These are phyloP conservation scores for Stenchaetothrips biformis DNA, from an alignment of 2,888 invertebrate genomes.

Conservation along the genomic window DNA sequence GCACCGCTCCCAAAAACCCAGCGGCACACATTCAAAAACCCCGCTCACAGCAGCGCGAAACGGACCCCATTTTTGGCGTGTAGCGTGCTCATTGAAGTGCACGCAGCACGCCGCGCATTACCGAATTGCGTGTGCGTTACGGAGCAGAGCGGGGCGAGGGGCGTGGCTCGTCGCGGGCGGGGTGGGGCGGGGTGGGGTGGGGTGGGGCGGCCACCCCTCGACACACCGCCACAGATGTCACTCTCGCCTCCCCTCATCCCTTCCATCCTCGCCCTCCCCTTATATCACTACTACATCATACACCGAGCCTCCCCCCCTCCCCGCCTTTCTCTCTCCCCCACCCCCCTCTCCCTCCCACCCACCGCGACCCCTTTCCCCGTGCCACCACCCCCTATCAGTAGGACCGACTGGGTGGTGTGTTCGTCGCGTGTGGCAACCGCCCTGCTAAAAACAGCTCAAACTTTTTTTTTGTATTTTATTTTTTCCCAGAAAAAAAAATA, in stretches of 20 bases:
- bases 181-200: background rate
- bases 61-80: background rate
- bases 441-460: no score
- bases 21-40: no score
- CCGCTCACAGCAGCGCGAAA: no score
- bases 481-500: no score
- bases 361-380: background rate
- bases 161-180: constrained; percentile 9
- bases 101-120: constrained; percentile 14
- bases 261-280: no score
- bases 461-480: no score
- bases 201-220: background rate
- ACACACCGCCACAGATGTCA: constrained; percentile 9
- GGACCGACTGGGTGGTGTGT: background rate
- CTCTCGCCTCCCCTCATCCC: background rate
- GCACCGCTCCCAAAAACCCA: no score
- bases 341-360: background rate
- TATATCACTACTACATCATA: no score
- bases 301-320: background rate
- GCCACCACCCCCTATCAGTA: background rate
- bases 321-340: background rate
- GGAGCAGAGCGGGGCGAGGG: background rate
- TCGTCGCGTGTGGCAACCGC: no score
- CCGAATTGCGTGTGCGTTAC: constrained; percentile 24
- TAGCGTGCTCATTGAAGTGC: constrained; percentile 9